Evolutionary conservation across 1,140 invertebrate species (phyloP).

Genomic region (Chironomus striatipennis): DNA sequence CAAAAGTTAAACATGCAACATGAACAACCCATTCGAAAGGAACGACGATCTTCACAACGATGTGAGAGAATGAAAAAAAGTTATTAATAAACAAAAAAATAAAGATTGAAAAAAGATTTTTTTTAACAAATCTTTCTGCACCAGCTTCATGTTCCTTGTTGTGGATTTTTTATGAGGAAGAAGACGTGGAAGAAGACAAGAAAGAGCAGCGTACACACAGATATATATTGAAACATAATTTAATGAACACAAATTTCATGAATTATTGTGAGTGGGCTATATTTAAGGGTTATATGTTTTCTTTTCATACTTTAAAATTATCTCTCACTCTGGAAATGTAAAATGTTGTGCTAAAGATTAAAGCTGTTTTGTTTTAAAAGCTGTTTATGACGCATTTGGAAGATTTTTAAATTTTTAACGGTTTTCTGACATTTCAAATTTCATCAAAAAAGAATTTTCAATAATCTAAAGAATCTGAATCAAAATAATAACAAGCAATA

Average conservation of each 20-base stretch:
- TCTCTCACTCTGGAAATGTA: neutral
- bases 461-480: no score
- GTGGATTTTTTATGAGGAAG: slow-evolving; percentile 8
- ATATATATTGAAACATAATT: slow-evolving; percentile 19
- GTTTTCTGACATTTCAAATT: no score
- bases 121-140: slow-evolving; percentile 19
- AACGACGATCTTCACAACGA: neutral
- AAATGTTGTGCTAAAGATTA: no score
- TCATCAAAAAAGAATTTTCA: no score
- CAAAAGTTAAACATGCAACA: slow-evolving; percentile 13
- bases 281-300: slow-evolving; percentile 3
- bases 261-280: slow-evolving; percentile 21
- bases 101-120: neutral
- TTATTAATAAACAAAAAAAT: slow-evolving; percentile 22
- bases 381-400: no score
- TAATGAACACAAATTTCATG: slow-evolving; percentile 20
- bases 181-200: neutral
- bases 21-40: slow-evolving; percentile 3
- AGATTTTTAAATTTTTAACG: no score
- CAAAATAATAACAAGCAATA: no score
- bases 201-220: neutral
- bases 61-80: neutral
- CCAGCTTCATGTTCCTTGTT: slow-evolving; percentile 3
- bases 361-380: no score
- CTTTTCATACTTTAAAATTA: neutral